Percentiles rank a stretch among this genome's conserved stretches.
These are phyloP conservation scores for Lobophora halterata DNA, from an alignment of 2,888 invertebrate genomes.

Conservation along the genomic window DNA sequence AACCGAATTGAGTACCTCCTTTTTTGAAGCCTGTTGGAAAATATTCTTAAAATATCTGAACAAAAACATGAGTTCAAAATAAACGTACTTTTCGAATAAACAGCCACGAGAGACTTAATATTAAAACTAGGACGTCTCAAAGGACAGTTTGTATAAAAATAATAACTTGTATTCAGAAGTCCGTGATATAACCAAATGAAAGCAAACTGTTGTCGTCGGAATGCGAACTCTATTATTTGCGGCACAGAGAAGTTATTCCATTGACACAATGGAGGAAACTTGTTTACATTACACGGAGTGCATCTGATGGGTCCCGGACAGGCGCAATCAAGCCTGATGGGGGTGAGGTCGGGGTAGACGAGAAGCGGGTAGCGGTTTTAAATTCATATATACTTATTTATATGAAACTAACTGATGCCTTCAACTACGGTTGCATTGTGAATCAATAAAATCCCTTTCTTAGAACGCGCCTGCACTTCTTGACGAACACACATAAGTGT, in stretches of 20 bases:
- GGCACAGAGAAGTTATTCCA: slow-evolving; percentile 47
- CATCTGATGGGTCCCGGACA: slow-evolving; percentile 53
- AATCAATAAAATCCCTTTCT: too few relatives aligned
- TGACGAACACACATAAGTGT: too few relatives aligned
- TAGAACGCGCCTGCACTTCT: too few relatives aligned
- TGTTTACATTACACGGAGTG: slow-evolving; percentile 61
- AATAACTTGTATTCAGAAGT: slow-evolving; percentile 27
- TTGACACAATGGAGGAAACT: slow-evolving; percentile 58
- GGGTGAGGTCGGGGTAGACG: slow-evolving; percentile 22
- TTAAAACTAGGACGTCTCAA: slow-evolving; percentile 30
- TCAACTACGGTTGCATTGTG: neutral
- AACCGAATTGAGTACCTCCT: too few relatives aligned
- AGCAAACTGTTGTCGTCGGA: slow-evolving; percentile 34
- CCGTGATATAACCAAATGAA: slow-evolving; percentile 36
- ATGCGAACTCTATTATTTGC: slow-evolving; percentile 56
- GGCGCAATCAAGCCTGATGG: slow-evolving; percentile 42
- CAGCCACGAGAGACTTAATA: slow-evolving; percentile 39
- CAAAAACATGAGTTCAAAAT: slow-evolving; percentile 4
- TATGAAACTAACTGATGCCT: neutral
- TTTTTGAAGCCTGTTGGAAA: too few relatives aligned
- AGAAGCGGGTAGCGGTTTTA: slow-evolving; percentile 14
- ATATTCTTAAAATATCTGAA: neutral
- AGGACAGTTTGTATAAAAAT: slow-evolving; percentile 29
- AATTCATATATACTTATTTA: neutral
- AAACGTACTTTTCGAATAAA: slow-evolving; percentile 13